These are phyloP conservation scores for Electrophaes corylata DNA, from an alignment of 2,888 invertebrate species.

Conservation along the genomic window DNA sequence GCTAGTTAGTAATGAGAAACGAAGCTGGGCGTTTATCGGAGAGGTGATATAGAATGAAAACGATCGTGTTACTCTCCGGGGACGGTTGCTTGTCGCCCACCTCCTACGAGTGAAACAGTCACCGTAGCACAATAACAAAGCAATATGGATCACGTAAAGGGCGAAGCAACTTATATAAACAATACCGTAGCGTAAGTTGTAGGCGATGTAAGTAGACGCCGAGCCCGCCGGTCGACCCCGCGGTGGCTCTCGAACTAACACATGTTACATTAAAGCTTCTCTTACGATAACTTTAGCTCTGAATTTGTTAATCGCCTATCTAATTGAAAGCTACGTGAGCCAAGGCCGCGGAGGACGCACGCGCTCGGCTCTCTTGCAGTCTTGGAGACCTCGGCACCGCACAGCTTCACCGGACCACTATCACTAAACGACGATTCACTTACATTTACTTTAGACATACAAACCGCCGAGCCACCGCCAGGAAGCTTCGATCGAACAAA, in stretches of 20 bases:
- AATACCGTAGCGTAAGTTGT: slow-evolving; percentile 39
- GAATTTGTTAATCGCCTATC: slow-evolving; percentile 83
- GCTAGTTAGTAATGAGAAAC: slow-evolving; percentile 37
- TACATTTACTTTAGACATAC: slow-evolving; percentile 67
- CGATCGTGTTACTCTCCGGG: slow-evolving; percentile 68
- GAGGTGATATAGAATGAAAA: slow-evolving; percentile 70
- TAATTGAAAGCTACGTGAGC: slow-evolving; percentile 77
- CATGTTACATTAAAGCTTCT: slow-evolving; percentile 77
- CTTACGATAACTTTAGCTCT: slow-evolving; percentile 69
- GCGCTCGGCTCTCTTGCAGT: slow-evolving; percentile 49
- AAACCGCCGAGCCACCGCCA: slow-evolving; percentile 60
- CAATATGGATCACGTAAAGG: slow-evolving; percentile 15
- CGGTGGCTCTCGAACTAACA: slow-evolving; percentile 58
- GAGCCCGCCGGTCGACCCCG: slow-evolving; percentile 49
- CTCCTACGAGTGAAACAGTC: slow-evolving; percentile 41
- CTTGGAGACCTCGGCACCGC: slow-evolving; percentile 73
- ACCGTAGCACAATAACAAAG: slow-evolving; percentile 29
- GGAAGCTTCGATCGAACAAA: slow-evolving; percentile 53
- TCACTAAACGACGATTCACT: slow-evolving; percentile 64
- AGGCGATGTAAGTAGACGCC: slow-evolving; percentile 51
- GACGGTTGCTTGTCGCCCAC: slow-evolving; percentile 74
- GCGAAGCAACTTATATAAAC: slow-evolving; percentile 12
- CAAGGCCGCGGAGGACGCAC: slow-evolving; percentile 49
- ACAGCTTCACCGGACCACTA: slow-evolving; percentile 59
- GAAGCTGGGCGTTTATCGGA: slow-evolving; percentile 74